Evolutionary conservation across 2,888 invertebrate species (phyloP).

Genomic region (Platycnemis pennipes): DNA sequence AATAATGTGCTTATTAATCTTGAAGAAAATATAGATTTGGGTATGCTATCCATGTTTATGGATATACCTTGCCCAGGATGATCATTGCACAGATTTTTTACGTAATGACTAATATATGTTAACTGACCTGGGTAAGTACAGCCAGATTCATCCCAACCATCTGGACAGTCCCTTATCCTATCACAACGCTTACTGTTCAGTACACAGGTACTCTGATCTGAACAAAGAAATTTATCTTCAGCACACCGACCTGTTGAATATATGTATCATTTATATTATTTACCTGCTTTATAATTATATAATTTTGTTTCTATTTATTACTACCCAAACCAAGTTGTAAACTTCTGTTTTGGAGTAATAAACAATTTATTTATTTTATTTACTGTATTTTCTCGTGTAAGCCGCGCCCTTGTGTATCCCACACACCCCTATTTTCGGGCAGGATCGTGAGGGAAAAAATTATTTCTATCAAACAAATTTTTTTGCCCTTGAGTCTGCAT

Average conservation of each 20-base stretch:
- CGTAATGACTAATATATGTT: not conserved
- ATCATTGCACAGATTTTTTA: not conserved
- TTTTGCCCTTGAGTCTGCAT: too few relatives aligned
- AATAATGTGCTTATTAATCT: too few relatives aligned
- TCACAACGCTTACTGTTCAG: constrained; percentile 31
- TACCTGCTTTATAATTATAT: too few relatives aligned
- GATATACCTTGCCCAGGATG: not conserved
- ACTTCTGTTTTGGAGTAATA: too few relatives aligned
- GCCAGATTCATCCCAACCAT: constrained; percentile 38
- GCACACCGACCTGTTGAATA: constrained; percentile 76
- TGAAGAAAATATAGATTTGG: too few relatives aligned
- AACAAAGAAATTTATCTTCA: constrained; percentile 81
- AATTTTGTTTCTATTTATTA: not conserved
- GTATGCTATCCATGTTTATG: too few relatives aligned
- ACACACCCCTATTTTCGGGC: too few relatives aligned
- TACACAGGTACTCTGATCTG: constrained; percentile 76
- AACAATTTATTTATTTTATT: too few relatives aligned
- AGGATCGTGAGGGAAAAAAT: too few relatives aligned
- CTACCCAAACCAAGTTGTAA: not conserved
- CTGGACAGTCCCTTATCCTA: constrained; percentile 13
- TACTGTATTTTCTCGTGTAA: too few relatives aligned
- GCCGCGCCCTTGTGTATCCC: too few relatives aligned
- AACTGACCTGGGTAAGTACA: constrained; percentile 17
- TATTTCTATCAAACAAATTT: too few relatives aligned
- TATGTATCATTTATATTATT: not conserved